phyloP scores from a whole-genome alignment of 2,113 vertebrate genomes.

The Grammomys surdaster region DNA sequence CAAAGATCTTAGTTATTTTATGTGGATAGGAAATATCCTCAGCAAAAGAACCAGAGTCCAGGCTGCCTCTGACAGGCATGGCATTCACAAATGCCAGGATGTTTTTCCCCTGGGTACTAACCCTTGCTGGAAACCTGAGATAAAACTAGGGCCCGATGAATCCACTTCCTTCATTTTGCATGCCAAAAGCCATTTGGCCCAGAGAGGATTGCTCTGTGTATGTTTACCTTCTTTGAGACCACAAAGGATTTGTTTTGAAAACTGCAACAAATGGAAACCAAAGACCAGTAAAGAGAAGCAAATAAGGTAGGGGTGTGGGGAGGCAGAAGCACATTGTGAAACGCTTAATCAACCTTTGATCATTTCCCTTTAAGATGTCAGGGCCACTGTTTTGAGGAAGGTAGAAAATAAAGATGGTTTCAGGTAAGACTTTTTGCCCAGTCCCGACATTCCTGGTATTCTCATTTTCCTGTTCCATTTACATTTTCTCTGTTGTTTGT shows the following conservation, averaged over 20 bases:
- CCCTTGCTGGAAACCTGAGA: background rate
- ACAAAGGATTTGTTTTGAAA: conserved; percentile 66
- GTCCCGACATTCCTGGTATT: conserved; percentile 68
- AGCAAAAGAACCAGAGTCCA: background rate
- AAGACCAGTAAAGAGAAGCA: conserved; percentile 39
- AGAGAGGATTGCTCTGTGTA: background rate
- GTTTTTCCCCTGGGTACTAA: background rate
- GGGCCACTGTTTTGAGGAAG: conserved; percentile 86
- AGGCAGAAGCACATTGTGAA: conserved; percentile 57
- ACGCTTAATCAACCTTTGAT: conserved; percentile 80
- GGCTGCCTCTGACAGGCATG: background rate
- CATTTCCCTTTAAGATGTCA: conserved; percentile 86
- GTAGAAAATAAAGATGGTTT: conserved; percentile 82
- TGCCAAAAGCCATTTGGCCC: background rate
- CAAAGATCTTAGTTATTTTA: conserved; percentile 51
- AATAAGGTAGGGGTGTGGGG: background rate
- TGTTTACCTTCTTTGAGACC: conserved; percentile 66
- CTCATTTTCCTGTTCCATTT: conserved; percentile 64
- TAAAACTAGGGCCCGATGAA: background rate
- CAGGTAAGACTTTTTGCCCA: conserved; percentile 86
- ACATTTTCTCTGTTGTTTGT: conserved; percentile 73
- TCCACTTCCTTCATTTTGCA: background rate
- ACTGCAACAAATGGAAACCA: conserved; percentile 18
- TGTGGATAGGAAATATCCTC: conserved; percentile 49
- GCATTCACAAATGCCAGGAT: background rate